These are phyloP conservation scores for Colletes latitarsis DNA, from an alignment of 1,140 invertebrate species.

Conservation along the genomic window DNA sequence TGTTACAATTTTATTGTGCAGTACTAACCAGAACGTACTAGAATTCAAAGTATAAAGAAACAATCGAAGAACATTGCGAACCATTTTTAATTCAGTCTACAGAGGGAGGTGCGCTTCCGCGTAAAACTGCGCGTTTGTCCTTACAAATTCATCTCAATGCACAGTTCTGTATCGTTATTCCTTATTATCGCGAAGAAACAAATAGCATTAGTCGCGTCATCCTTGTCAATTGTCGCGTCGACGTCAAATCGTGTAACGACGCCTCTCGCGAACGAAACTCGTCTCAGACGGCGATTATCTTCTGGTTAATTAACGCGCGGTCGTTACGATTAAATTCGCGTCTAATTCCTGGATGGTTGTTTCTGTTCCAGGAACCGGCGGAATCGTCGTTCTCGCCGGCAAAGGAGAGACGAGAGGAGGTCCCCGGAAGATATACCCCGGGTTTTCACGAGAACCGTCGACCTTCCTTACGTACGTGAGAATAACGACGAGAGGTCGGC, in stretches of 20 bases:
- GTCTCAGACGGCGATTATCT: neutral
- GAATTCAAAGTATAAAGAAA: no score
- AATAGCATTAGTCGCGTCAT: neutral
- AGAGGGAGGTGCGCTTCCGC: no score
- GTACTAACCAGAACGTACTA: no score
- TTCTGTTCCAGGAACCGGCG: conserved; percentile 27
- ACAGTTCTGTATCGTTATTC: neutral
- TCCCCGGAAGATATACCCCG: conserved; percentile 28
- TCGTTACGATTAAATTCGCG: neutral
- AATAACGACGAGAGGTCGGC: conserved; percentile 33
- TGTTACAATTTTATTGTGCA: no score
- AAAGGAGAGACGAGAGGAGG: neutral
- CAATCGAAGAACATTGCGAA: no score
- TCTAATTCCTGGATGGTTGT: neutral
- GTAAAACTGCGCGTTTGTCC: no score
- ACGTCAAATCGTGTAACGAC: neutral
- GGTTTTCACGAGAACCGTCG: conserved; percentile 40
- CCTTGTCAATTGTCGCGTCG: neutral
- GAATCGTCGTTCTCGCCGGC: neutral
- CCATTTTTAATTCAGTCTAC: no score
- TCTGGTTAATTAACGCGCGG: neutral
- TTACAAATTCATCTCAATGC: no score
- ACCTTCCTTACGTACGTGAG: conserved; percentile 37
- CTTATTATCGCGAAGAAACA: neutral
- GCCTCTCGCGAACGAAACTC: neutral